Conservation (phyloP, 2,888 invertebrate species). For the Pelosia muscerda region DNA sequence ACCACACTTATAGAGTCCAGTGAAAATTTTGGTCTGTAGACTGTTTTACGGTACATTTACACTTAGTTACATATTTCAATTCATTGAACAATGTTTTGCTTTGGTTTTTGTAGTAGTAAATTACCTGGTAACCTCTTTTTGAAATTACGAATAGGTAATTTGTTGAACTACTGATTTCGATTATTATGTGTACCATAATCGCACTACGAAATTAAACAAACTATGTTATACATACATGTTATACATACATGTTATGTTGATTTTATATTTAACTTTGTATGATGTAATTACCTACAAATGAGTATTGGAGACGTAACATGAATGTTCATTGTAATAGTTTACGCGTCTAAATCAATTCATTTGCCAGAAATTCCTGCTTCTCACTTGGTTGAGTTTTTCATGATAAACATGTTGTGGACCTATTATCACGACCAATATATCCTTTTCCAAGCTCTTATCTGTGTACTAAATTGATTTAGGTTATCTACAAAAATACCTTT, state of each 20-base stretch:
- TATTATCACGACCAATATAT: no score
- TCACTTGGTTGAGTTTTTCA: no score
- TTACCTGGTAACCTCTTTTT: background rate
- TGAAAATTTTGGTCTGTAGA: background rate
- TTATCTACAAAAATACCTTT: no score
- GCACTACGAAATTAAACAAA: background rate
- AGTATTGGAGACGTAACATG: no score
- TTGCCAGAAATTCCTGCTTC: no score
- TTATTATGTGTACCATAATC: background rate
- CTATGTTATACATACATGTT: background rate
- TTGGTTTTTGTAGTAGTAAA: background rate
- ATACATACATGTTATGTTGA: background rate
- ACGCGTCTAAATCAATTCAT: no score
- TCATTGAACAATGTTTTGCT: background rate
- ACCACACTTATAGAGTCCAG: slow-evolving; percentile 45
- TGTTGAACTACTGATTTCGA: background rate
- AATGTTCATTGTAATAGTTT: no score
- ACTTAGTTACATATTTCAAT: background rate
- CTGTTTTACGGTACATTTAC: background rate
- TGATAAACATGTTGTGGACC: no score
- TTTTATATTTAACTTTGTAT: background rate
- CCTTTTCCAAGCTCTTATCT: no score
- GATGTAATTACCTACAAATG: background rate
- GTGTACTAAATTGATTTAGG: no score
- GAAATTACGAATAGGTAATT: background rate